Evolutionary conservation across 2,888 invertebrate species (phyloP), one percentile per base, ranked within the genome.

Genomic region (Bombyx huttoni): DNA sequence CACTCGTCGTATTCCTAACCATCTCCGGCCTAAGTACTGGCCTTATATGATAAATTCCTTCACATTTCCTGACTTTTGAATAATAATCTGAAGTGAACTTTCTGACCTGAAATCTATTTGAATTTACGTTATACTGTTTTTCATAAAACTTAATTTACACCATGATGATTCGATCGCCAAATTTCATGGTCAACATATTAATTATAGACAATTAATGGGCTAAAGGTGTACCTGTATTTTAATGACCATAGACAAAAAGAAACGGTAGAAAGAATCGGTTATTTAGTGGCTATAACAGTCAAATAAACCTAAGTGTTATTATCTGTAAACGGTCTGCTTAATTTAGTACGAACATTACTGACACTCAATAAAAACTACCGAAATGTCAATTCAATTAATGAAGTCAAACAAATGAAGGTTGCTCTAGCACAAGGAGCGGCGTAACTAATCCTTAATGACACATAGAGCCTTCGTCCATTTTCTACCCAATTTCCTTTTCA

Each of bases 401-500:
- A 78, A 82, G 73, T 82, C 83, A 82, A 88, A 85, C 82, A 87
- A 81, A 82, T 83, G 79, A 81, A 79, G 77, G 76, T 24, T 24
- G 2, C 59, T 68, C 65, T 77, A 77, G 73, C 75, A 67, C 70
- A 73, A 65, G 70, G 71, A 75, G 76, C 67, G 64, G 73, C 85
- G 82, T 77, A 75, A 75, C 88, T 68, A 88, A 88, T 88, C 64
- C 80, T 78, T 88, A 88, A 88, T 88, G 88, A 87, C 85, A 86
- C 80, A 83, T 82, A 81, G 78, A 78, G 67, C 76, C 83, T 83
- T 78, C 74, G 72, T 80, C 87, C 78, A 86, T 88, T 88, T 88
- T 88, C 85, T 88, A 88, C 84, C 75, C 84, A 86, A 88, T 88
- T 88, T 88, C 88, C 87, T 88, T 83, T 88, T 85, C 85, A 77